phyloP scores from a whole-genome alignment of 2,113 vertebrate genomes.

The Megaceryle maxima region DNA sequence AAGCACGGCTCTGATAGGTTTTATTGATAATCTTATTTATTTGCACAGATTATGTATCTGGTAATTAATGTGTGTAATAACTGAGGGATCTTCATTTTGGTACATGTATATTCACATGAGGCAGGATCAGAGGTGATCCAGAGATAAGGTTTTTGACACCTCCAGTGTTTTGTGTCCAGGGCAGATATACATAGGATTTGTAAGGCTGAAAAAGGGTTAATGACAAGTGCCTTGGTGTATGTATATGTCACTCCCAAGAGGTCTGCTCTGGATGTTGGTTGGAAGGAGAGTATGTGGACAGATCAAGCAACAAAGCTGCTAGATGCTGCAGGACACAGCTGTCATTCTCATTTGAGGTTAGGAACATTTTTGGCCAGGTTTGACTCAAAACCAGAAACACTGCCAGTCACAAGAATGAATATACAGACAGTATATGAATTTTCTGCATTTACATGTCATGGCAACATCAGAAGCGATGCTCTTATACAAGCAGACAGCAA shows the following conservation, averaged over 20 bases:
- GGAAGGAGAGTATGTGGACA: background rate
- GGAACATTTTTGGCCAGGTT: background rate
- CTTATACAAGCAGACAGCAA: background rate
- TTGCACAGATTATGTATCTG: background rate
- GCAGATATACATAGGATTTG: background rate
- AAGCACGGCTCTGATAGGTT: background rate
- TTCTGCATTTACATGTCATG: background rate
- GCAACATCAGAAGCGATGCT: background rate
- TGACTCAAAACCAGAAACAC: background rate
- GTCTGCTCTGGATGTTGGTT: background rate
- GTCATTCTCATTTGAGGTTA: background rate
- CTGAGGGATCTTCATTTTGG: background rate
- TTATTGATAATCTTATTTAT: background rate
- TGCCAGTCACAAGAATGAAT: background rate
- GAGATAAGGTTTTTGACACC: background rate
- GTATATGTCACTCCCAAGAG: background rate
- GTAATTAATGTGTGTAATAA: background rate
- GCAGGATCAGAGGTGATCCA: background rate
- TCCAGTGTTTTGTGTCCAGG: background rate
- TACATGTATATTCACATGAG: background rate
- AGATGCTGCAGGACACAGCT: background rate
- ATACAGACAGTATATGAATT: background rate
- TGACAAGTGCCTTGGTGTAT: background rate
- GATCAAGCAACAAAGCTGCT: background rate
- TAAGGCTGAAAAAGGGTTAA: background rate